These are phyloP conservation scores for Bufotes viridis DNA, from an alignment of 2,797 vertebrate species.

Conservation along the genomic window DNA sequence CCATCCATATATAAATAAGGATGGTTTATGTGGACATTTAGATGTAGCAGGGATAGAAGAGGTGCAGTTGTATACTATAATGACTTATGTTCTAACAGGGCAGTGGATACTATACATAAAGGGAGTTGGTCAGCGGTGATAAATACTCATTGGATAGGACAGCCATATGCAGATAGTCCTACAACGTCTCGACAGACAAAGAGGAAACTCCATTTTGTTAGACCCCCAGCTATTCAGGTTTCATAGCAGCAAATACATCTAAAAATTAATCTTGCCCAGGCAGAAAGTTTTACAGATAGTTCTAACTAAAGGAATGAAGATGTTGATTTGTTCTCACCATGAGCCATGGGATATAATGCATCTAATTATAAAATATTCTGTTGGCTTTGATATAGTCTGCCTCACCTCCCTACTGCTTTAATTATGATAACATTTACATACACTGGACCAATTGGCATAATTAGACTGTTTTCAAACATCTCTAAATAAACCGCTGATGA, in stretches of 20 bases:
- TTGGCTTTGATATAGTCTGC: conserved; percentile 29
- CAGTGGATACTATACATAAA: too few species aligned
- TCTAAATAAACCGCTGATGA: conserved; percentile 15
- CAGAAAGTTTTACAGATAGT: conserved; percentile 15
- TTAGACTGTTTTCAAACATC: conserved; percentile 12
- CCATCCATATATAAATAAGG: too few species aligned
- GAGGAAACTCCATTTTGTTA: background rate
- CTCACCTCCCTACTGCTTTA: conserved; percentile 37
- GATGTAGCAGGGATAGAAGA: too few species aligned
- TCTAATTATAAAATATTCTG: conserved; percentile 40
- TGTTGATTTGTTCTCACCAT: background rate
- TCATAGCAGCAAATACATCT: background rate
- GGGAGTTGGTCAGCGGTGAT: background rate
- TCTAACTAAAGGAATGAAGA: conserved; percentile 27
- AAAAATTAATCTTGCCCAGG: conserved; percentile 1
- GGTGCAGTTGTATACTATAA: too few species aligned
- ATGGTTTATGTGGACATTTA: too few species aligned
- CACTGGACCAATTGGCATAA: too few species aligned
- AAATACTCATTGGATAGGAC: background rate
- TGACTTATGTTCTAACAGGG: too few species aligned
- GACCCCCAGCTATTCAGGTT: background rate
- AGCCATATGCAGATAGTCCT: background rate
- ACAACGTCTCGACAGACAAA: background rate
- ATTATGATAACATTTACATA: conserved; percentile 54
- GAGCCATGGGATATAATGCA: conserved; percentile 30